A percentile compares a stretch with the other conserved stretches of the same genome.
phyloP scores from a whole-genome alignment of 1,140 invertebrate species.

The Phortica variegata region DNA sequence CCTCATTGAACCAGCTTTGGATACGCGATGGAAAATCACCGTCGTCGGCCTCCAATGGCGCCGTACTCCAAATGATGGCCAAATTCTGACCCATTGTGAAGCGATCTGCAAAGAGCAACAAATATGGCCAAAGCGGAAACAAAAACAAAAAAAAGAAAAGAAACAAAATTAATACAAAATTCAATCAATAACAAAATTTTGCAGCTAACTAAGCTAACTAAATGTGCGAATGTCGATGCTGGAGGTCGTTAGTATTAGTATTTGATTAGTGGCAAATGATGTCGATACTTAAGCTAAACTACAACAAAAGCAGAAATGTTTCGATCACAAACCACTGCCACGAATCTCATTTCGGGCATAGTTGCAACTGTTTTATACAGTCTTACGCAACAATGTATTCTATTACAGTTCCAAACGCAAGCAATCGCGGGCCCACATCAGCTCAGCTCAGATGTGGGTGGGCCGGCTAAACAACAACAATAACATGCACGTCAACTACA shows the following conservation, averaged over 20 bases:
- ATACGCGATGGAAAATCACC: conserved; percentile 76
- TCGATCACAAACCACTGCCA: conserved; percentile 20
- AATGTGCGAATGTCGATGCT: not conserved
- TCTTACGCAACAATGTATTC: too few species aligned
- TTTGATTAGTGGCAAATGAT: too few species aligned
- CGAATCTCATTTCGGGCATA: conserved; percentile 11
- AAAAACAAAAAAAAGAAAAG: too few species aligned
- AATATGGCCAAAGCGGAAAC: too few species aligned
- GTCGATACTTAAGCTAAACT: too few species aligned
- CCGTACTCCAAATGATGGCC: conserved; percentile 76
- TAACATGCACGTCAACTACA: not conserved
- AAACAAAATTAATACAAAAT: too few species aligned
- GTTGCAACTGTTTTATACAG: too few species aligned
- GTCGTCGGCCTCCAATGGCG: conserved; percentile 63
- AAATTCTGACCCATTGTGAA: conserved; percentile 83
- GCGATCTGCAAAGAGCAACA: conserved; percentile 58
- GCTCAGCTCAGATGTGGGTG: too few species aligned
- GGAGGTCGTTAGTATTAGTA: conserved; percentile 38
- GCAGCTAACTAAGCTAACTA: not conserved
- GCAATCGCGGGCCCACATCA: too few species aligned
- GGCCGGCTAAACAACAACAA: conserved; percentile 2
- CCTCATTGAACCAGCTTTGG: conserved; percentile 79
- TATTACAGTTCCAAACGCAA: too few species aligned
- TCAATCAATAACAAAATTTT: too few species aligned
- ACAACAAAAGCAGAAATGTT: too few species aligned